Conservation (phyloP, 37 sponge, comb jelly and placozoan species). For the Hormiphora californensis region DNA sequence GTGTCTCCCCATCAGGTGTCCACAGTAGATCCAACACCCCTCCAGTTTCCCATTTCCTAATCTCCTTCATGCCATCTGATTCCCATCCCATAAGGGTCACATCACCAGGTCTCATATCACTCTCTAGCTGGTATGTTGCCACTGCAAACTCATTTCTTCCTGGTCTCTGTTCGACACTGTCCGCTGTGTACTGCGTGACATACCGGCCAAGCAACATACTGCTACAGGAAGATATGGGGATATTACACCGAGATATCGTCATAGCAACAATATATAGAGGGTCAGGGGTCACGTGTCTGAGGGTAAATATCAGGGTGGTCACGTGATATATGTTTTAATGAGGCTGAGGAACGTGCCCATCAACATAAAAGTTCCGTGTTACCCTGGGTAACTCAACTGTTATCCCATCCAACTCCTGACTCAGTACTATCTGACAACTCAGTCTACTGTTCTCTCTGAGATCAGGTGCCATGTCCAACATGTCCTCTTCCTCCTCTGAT, state of each 20-base stretch:
- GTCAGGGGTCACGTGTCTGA: no score
- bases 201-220: no score
- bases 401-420: constrained; percentile 82
- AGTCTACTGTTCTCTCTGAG: constrained; percentile 81
- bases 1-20: background rate
- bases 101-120: background rate
- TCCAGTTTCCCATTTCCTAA: background rate
- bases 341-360: constrained; percentile 90
- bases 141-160: background rate
- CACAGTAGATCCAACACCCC: constrained; percentile 42
- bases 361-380: constrained; percentile 97
- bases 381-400: constrained; percentile 69
- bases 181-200: constrained; percentile 2
- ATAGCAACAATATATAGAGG: no score
- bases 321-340: constrained; percentile 59
- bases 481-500: constrained; percentile 88
- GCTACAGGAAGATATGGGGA: no score
- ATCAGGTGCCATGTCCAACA: constrained; percentile 85
- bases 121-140: constrained; percentile 39
- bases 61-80: background rate
- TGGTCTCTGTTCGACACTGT: constrained; percentile 11
- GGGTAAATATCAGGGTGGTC: background rate
- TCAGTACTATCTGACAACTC: constrained; percentile 84
- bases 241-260: no score
- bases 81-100: background rate